Percentiles rank a stretch among this genome's conserved stretches.
Evolutionary conservation across 2,797 vertebrate species (phyloP).

Genomic region (Melanotaenia boesemani): DNA sequence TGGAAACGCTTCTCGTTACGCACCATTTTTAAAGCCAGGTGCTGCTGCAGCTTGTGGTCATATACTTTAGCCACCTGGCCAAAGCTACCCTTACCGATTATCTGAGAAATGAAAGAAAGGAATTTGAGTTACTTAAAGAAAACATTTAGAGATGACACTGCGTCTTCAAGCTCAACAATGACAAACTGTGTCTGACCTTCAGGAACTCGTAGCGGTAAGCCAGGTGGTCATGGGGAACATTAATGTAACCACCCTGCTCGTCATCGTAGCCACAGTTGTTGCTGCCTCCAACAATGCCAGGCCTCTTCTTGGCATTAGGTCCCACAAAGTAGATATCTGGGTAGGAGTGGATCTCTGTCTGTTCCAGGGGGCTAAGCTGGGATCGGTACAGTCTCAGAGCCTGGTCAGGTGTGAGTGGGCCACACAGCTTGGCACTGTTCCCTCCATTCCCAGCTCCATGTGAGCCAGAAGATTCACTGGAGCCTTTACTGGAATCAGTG

Average conservation of each 20-base stretch:
- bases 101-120: conserved; percentile 75
- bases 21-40: conserved; percentile 97
- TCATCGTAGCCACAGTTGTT: conserved; percentile 97
- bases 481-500: conserved; percentile 76
- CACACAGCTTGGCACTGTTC: conserved; percentile 81
- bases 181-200: conserved; percentile 77
- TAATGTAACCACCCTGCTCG: conserved; percentile 94
- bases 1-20: conserved; percentile 98
- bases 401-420: conserved; percentile 90
- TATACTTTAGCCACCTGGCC: conserved; percentile 98
- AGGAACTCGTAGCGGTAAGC: conserved; percentile 97
- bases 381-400: conserved; percentile 92
- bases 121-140: background rate
- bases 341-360: conserved; percentile 91
- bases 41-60: conserved; percentile 95
- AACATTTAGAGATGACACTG: background rate
- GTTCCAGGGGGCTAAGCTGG: conserved; percentile 91
- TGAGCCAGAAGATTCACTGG: conserved; percentile 65
- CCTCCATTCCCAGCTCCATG: conserved; percentile 68
- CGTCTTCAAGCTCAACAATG: background rate
- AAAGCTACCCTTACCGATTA: conserved; percentile 98
- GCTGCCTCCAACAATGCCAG: conserved; percentile 89
- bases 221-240: conserved; percentile 95
- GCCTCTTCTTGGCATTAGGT: conserved; percentile 94
- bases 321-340: conserved; percentile 95